A percentile compares a stretch with the other conserved stretches of the same genome.
Evolutionary conservation across 2,113 vertebrate species (phyloP).

Genomic region (Loxodonta africana): DNA sequence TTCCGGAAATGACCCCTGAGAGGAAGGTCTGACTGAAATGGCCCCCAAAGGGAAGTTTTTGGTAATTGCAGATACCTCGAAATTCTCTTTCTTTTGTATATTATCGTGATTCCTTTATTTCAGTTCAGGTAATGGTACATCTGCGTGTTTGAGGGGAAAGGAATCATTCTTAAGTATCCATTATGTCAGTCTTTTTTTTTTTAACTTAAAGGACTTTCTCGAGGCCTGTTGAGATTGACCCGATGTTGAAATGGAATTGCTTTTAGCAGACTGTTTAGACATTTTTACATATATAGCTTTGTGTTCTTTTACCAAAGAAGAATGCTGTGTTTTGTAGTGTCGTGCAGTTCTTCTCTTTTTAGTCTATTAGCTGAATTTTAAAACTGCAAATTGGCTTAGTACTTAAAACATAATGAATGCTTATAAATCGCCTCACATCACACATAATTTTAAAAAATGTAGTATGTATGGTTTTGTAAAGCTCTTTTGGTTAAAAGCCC

Average conservation of each 20-base stretch:
- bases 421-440: background rate
- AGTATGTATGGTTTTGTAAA: slow-evolving; percentile 27
- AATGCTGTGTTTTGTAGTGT: slow-evolving; percentile 61
- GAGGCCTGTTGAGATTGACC: background rate
- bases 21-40: slow-evolving; percentile 1
- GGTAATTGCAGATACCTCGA: background rate
- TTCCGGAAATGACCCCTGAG: slow-evolving; percentile 54
- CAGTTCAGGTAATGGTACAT: slow-evolving; percentile 20
- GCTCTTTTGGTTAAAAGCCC: slow-evolving; percentile 26
- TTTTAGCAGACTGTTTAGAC: slow-evolving; percentile 58
- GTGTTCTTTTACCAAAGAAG: slow-evolving; percentile 35
- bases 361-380: slow-evolving; percentile 40
- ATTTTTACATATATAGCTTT: slow-evolving; percentile 42
- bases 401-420: background rate
- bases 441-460: background rate
- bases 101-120: background rate
- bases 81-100: background rate
- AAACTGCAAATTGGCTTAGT: slow-evolving; percentile 30
- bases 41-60: background rate
- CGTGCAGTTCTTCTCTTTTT: background rate
- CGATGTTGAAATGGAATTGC: slow-evolving; percentile 33
- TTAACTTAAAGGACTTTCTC: slow-evolving; percentile 14
- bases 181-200: slow-evolving; percentile 53
- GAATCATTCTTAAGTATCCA: background rate
- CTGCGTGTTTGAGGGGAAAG: background rate